Base-by-base conservation (phyloP, 2,888 invertebrate genomes). In the Diaperis boleti region DNA sequence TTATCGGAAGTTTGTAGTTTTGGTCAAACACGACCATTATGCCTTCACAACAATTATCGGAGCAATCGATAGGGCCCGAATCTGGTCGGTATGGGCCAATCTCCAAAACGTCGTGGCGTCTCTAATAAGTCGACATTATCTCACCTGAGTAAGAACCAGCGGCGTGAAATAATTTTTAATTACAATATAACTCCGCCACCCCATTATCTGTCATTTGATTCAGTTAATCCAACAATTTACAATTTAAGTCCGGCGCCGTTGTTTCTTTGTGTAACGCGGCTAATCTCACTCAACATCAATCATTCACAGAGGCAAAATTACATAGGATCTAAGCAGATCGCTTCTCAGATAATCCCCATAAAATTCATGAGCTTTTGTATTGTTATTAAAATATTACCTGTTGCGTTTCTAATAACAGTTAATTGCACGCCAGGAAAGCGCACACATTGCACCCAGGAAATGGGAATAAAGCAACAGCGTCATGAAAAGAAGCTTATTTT, bases 341-440 rank as follows among this genome's bases (percentile, higher is more conserved):
- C 67, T 68, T 62, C 59, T 15, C 6, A 69, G 73, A 74, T 74
- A 72, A 70, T 47, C 59, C 67, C 73, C 69, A 73, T 75, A 67
- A 69, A 72, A 74, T 74, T 72, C 74, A 72, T 69, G 68, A 71
- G 71, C 70, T 31, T 67, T 72, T 68, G 71, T 69, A 65, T 64
- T 66, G 71, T 69, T 69, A 77, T 78, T 77, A 78, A 75, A 74
- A 72, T 75, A 76, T 72, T 74, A 74, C 70, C 69, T 72, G 74
- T 75, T 73, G 72, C 75, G 73, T 74, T 72, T 74, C 74, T 76
- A 76, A 76, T 77, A 73, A 76, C 73, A 74, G 73, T 72, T 75
- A 76, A 76, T 76, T 76, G 74, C 65, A 69, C 47, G 33, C 41
- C 37, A 29, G 10, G 13, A 45, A 22, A 15, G 49, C 49, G 37